Conservation (phyloP, 2,888 invertebrate genomes). For the Argyresthia goedartella region DNA sequence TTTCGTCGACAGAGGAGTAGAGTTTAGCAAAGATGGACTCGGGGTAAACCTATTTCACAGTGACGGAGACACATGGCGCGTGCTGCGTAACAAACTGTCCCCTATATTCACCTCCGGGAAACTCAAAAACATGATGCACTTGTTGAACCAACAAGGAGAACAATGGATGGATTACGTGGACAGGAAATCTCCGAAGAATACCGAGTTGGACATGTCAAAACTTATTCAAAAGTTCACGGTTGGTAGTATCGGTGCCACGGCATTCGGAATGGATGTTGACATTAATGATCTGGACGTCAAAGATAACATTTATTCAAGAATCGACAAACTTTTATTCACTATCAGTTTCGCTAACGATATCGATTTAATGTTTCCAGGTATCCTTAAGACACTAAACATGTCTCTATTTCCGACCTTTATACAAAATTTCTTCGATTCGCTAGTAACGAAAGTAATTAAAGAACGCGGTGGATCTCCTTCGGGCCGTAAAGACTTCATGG, state of each 20-base stretch:
- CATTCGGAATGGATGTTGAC: conserved; percentile 10
- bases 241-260: conserved; percentile 9
- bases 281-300: conserved; percentile 3
- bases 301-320: conserved; percentile 5
- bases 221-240: conserved; percentile 9
- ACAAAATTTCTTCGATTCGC: conserved; percentile 9
- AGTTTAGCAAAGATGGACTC: conserved; percentile 10
- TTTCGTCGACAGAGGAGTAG: conserved; percentile 10
- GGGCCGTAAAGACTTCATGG: conserved; percentile 11
- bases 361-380: conserved; percentile 7
- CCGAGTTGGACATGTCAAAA: conserved; percentile 5
- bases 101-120: conserved; percentile 12
- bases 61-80: conserved; percentile 11
- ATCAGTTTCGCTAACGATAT: conserved; percentile 4
- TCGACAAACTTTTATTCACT: conserved; percentile 7
- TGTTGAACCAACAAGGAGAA: conserved; percentile 7
- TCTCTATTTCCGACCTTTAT: conserved; percentile 6
- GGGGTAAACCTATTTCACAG: conserved; percentile 11
- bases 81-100: conserved; percentile 8
- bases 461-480: conserved; percentile 7
- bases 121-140: conserved; percentile 9
- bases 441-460: conserved; percentile 8
- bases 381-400: conserved; percentile 8
- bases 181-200: not conserved
- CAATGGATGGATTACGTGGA: conserved; percentile 5